Evolutionary conservation across 2,113 vertebrate species (phyloP).

Genomic region (Sorex araneus): DNA sequence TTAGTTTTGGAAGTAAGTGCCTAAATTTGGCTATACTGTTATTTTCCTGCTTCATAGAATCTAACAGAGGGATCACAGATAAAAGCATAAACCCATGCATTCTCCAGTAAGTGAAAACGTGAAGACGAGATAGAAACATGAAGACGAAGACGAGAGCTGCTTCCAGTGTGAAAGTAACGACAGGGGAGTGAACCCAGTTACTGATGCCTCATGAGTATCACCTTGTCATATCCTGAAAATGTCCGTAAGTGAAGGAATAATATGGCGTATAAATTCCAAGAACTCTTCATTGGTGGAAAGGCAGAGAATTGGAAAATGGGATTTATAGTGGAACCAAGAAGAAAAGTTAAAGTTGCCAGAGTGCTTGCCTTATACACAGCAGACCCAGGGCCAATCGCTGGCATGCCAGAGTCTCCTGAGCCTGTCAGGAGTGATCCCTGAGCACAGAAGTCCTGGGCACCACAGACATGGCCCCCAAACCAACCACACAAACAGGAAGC

Average conservation of each 20-base stretch:
- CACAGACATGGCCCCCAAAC: no score
- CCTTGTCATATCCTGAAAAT: not conserved
- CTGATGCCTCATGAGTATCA: not conserved
- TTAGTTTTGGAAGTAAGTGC: not conserved
- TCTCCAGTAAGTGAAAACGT: not conserved
- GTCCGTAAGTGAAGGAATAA: not conserved
- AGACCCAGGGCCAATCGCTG: no score
- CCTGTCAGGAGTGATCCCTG: no score
- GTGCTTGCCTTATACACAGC: no score
- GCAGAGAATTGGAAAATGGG: not conserved
- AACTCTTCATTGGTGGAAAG: not conserved
- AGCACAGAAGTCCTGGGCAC: no score
- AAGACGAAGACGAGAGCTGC: not conserved
- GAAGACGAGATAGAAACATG: not conserved
- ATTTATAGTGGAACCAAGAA: not conserved
- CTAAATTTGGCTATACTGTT: not conserved
- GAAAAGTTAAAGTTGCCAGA: slow-evolving; percentile 21
- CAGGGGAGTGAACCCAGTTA: not conserved
- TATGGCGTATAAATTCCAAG: not conserved
- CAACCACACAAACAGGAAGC: no score
- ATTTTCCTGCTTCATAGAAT: not conserved
- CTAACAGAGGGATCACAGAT: not conserved
- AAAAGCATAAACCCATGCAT: not conserved
- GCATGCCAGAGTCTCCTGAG: no score
- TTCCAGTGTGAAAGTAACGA: not conserved